Percentiles rank a stretch among this genome's conserved stretches.
phyloP scores from a whole-genome alignment of 2,797 vertebrate genomes.

The Premnoplex brunnescens region DNA sequence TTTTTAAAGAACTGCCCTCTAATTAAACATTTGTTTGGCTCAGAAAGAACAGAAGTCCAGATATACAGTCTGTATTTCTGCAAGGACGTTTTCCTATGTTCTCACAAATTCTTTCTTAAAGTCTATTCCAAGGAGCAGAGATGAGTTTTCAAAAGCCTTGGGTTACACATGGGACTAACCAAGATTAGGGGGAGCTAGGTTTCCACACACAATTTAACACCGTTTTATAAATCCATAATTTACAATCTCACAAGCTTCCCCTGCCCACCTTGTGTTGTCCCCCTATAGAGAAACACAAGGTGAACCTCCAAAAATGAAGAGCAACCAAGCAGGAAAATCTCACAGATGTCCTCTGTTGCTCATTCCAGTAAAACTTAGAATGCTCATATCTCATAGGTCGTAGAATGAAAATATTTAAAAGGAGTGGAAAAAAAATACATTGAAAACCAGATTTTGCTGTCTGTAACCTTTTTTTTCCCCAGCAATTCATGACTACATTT shows the following conservation, averaged over 20 bases:
- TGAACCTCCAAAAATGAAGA: background rate
- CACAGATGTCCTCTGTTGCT: background rate
- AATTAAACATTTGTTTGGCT: background rate
- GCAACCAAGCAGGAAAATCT: background rate
- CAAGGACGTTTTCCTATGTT: accelerated
- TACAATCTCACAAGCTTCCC: background rate
- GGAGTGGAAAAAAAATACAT: background rate
- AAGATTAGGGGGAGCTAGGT: background rate
- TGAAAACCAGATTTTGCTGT: background rate
- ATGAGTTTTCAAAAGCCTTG: background rate
- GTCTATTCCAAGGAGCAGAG: background rate
- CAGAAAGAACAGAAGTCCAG: background rate
- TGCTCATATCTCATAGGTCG: background rate
- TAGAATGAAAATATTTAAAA: background rate
- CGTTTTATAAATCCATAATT: background rate
- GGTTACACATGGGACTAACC: background rate
- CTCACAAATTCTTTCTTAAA: background rate
- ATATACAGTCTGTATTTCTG: accelerated
- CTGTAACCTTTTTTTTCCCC: background rate
- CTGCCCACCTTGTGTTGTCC: background rate
- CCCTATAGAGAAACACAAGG: background rate
- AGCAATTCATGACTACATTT: conserved; percentile 3
- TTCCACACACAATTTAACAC: background rate
- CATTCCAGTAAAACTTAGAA: background rate
- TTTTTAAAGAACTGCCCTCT: background rate